phyloP scores from a whole-genome alignment of 2,888 invertebrate species.

The Cerastis rubricosa region DNA sequence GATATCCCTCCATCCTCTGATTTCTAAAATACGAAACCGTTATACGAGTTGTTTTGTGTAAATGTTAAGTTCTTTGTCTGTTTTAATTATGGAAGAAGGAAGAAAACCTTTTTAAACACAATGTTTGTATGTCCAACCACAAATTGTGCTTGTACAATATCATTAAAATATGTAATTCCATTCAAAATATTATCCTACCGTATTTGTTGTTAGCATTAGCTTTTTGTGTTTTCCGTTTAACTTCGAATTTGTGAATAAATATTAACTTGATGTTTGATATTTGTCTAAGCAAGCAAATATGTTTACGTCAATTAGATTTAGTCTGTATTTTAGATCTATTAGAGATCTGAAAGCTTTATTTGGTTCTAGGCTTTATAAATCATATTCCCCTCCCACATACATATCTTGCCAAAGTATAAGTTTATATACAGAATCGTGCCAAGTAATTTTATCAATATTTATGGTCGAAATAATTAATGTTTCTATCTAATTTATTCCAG shows the following conservation, averaged over 20 bases:
- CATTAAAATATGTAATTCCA: conserved; percentile 30
- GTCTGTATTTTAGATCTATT: conserved; percentile 24
- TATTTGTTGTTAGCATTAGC: conserved; percentile 44
- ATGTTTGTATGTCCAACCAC: not conserved
- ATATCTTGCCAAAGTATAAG: conserved; percentile 8
- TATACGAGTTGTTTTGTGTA: not conserved
- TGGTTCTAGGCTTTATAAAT: conserved; percentile 22
- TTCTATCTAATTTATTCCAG: conserved; percentile 48
- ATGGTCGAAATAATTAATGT: conserved; percentile 49
- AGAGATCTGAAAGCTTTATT: conserved; percentile 23
- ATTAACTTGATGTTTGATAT: conserved; percentile 51
- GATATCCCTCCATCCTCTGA: not conserved
- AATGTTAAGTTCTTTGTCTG: not conserved
- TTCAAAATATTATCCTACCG: conserved; percentile 37
- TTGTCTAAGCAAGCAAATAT: conserved; percentile 48
- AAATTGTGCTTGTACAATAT: conserved; percentile 27
- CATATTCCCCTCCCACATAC: conserved; percentile 14
- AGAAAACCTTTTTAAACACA: not conserved
- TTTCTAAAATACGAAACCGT: not conserved
- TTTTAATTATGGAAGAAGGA: not conserved
- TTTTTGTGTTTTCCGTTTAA: conserved; percentile 42
- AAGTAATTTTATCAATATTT: conserved; percentile 44
- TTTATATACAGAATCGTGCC: conserved; percentile 19
- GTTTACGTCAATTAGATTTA: conserved; percentile 52
- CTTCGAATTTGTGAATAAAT: conserved; percentile 50